These are phyloP conservation scores for Cacoxenus indagator DNA, from an alignment of 2,888 invertebrate species.

Conservation along the genomic window DNA sequence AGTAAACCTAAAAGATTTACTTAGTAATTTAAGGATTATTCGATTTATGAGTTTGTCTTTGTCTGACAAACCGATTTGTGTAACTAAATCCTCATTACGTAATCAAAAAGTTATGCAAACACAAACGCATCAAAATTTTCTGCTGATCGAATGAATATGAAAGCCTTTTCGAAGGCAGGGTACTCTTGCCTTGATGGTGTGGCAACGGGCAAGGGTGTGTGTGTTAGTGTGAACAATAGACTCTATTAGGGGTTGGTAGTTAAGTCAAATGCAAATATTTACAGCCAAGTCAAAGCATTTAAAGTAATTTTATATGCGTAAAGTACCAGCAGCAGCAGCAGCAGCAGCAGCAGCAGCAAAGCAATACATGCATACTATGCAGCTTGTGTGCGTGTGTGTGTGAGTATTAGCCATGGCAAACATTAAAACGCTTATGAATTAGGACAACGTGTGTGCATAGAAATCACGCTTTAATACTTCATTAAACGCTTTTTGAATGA, in stretches of 20 bases:
- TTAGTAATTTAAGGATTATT: slow-evolving; percentile 59
- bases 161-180: slow-evolving; percentile 18
- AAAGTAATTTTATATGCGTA: slow-evolving; percentile 57
- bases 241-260: slow-evolving; percentile 47
- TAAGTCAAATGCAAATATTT: slow-evolving; percentile 64
- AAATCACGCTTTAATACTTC: slow-evolving; percentile 59
- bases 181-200: background rate
- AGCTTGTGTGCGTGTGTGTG: background rate
- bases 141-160: slow-evolving; percentile 44
- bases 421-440: slow-evolving; percentile 61
- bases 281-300: slow-evolving; percentile 57
- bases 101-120: slow-evolving; percentile 46
- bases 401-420: slow-evolving; percentile 35
- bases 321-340: slow-evolving; percentile 54
- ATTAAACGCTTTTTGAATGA: slow-evolving; percentile 47
- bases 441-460: slow-evolving; percentile 31
- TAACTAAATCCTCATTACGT: slow-evolving; percentile 63
- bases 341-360: slow-evolving; percentile 48
- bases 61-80: slow-evolving; percentile 44
- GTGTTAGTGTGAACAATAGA: background rate
- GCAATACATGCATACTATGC: background rate
- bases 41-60: background rate
- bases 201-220: slow-evolving; percentile 2
- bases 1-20: slow-evolving; percentile 45
- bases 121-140: slow-evolving; percentile 43